These are phyloP conservation scores for Lycaon pictus DNA, from an alignment of 2,113 vertebrate genomes.

Conservation along the genomic window DNA sequence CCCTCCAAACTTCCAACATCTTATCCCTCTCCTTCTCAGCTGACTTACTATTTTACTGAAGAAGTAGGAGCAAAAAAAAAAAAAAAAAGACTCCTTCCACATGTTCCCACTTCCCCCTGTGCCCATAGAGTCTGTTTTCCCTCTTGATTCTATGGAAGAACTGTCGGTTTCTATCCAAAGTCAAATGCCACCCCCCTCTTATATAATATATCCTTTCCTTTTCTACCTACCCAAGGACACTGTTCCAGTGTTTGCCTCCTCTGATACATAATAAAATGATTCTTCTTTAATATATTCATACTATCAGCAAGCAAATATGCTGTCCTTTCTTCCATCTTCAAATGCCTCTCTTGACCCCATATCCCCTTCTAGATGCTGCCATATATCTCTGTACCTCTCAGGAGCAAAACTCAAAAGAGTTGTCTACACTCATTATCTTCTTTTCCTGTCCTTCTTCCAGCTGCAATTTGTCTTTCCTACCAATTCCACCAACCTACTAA, in stretches of 20 bases:
- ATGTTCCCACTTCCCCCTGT: neutral
- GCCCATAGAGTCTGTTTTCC: neutral
- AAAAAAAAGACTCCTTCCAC: neutral
- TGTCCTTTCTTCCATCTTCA: neutral
- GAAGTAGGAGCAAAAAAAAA: neutral
- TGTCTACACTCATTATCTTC: neutral
- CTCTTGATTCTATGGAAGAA: neutral
- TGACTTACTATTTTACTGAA: neutral
- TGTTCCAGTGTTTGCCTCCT: neutral
- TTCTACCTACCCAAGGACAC: neutral
- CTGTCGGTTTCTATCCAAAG: neutral
- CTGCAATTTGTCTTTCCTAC: neutral
- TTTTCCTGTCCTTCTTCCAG: neutral
- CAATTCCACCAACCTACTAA: neutral
- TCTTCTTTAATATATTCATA: neutral
- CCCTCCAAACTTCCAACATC: neutral
- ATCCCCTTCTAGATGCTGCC: neutral
- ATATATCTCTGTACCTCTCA: neutral
- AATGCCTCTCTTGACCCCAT: neutral
- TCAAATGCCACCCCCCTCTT: neutral
- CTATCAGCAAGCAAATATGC: neutral
- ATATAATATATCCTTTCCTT: neutral
- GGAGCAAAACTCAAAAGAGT: neutral
- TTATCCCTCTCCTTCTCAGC: neutral
- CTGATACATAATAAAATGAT: no score